phyloP scores from a whole-genome alignment of 2,113 vertebrate genomes.

The Aegithalos caudatus region DNA sequence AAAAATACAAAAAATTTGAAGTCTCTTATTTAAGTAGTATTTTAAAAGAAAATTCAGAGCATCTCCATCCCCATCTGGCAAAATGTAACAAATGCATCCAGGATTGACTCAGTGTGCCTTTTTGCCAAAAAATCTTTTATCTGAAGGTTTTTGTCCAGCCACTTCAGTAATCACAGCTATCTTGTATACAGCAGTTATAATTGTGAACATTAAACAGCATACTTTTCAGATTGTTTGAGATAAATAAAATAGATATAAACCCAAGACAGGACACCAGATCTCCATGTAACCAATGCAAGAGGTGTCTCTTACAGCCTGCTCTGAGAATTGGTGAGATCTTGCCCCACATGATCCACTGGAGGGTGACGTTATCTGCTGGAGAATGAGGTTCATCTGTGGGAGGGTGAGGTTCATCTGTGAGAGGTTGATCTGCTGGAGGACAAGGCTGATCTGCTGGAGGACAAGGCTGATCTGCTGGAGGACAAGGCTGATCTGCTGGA shows the following conservation, averaged over 20 bases:
- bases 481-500: not conserved
- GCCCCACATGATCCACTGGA: too few relatives aligned
- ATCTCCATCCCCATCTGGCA: accelerated
- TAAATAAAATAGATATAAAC: not conserved
- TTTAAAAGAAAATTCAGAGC: not conserved
- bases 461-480: not conserved
- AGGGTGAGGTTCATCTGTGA: not conserved
- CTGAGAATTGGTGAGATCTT: not conserved
- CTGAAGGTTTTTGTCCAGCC: not conserved
- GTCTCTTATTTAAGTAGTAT: not conserved
- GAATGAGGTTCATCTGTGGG: too few relatives aligned
- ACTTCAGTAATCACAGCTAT: not conserved
- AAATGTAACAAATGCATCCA: not conserved
- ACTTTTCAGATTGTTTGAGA: not conserved
- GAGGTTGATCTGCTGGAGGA: too few relatives aligned
- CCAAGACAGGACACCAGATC: not conserved
- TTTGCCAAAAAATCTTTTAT: not conserved
- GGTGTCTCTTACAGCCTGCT: not conserved
- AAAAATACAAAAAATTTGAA: not conserved
- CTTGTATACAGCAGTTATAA: not conserved
- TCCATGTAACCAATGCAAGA: not conserved
- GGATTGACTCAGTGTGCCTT: not conserved
- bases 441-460: too few relatives aligned
- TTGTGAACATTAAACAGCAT: not conserved
- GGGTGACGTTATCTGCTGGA: not conserved